phyloP scores from a whole-genome alignment of 2,113 vertebrate genomes.

The Phrynosoma blainvillii region DNA sequence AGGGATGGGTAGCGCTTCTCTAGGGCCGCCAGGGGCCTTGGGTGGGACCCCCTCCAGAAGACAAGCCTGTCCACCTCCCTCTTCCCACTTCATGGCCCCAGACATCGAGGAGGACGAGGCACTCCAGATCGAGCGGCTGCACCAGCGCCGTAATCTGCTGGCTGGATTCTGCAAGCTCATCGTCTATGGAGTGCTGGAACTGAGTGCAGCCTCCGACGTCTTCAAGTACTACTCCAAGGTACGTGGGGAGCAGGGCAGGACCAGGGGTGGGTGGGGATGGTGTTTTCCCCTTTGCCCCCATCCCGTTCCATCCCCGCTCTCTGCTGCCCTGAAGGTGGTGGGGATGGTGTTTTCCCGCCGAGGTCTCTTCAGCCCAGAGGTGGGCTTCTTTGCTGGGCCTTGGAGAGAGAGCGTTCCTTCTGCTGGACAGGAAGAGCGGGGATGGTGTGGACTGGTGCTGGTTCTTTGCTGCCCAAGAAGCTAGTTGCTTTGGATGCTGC shows the following conservation, averaged over 20 bases:
- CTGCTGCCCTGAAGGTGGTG: no score
- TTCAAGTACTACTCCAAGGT: constrained; percentile 90
- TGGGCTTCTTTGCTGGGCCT: no score
- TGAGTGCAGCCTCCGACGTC: constrained; percentile 82
- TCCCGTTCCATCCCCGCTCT: no score
- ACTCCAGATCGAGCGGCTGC: constrained; percentile 75
- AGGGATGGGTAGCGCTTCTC: background rate
- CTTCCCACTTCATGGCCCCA: constrained; percentile 8
- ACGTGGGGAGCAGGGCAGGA: background rate
- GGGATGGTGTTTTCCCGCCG: no score
- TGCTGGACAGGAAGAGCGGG: no score
- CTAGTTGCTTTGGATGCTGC: no score
- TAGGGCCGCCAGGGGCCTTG: background rate
- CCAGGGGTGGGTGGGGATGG: background rate
- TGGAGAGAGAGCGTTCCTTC: no score
- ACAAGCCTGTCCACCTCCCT: background rate
- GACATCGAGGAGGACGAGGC: constrained; percentile 51
- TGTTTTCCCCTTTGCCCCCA: background rate
- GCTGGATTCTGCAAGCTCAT: constrained; percentile 89
- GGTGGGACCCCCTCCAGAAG: background rate
- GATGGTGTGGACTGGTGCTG: no score
- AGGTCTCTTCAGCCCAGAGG: no score
- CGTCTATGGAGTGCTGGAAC: constrained; percentile 83
- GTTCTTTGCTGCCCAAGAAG: no score
- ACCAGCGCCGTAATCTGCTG: constrained; percentile 83